phyloP scores from a whole-genome alignment of 2,888 invertebrate species.

The Micoletzkya japonica region DNA sequence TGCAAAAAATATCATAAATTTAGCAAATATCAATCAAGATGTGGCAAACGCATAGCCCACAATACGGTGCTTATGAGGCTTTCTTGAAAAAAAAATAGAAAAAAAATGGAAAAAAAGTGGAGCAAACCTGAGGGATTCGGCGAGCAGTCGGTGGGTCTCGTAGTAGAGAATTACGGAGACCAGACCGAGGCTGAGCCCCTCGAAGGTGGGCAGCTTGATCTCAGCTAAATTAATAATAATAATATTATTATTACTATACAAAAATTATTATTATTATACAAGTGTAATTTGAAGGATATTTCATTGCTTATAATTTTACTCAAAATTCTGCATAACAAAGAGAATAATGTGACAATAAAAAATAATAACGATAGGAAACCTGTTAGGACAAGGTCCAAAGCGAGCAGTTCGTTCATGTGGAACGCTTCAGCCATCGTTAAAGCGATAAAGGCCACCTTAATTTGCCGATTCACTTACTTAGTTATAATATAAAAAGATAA shows the following conservation, averaged over 20 bases:
- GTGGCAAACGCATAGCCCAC: background rate
- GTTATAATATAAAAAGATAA: background rate
- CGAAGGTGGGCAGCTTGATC: slow-evolving; percentile 8
- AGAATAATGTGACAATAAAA: background rate
- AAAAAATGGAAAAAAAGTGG: no score
- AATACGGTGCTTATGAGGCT: background rate
- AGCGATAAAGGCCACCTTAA: slow-evolving; percentile 8
- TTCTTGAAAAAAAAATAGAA: background rate
- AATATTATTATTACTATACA: background rate
- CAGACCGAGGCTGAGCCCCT: slow-evolving; percentile 20
- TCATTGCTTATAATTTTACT: background rate
- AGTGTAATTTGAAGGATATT: background rate
- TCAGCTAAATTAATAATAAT: slow-evolving; percentile 15
- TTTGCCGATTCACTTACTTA: background rate
- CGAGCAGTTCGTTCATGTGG: slow-evolving; percentile 25
- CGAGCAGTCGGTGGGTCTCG: slow-evolving; percentile 22
- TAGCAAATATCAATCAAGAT: no score
- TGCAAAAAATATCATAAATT: no score
- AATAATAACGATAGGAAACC: background rate
- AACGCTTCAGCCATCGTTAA: slow-evolving; percentile 20
- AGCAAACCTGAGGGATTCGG: slow-evolving; percentile 2
- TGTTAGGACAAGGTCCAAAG: slow-evolving; percentile 26
- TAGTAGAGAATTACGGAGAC: slow-evolving; percentile 27
- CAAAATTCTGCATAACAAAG: background rate
- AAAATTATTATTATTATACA: background rate